Conservation (phyloP, 2,888 invertebrate genomes). For the Girardia tigrina region DNA sequence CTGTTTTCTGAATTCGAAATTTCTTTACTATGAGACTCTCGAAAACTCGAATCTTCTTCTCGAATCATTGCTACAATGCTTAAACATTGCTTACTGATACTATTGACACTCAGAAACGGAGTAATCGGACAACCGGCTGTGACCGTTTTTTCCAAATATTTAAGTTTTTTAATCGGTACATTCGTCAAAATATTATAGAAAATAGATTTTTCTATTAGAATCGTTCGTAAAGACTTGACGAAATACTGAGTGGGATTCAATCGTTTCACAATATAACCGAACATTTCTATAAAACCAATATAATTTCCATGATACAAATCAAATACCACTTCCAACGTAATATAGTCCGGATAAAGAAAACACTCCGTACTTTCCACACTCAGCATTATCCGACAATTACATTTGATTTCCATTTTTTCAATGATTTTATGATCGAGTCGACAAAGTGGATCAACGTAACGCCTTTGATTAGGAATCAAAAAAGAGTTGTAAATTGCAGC, state of each 20-base stretch:
- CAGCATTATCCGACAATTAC: neutral
- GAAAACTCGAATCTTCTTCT: neutral
- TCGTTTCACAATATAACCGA: neutral
- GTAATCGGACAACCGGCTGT: neutral
- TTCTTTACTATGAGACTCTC: neutral
- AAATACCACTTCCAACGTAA: neutral
- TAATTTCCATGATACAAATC: conserved; percentile 18
- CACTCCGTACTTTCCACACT: neutral
- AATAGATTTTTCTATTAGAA: neutral
- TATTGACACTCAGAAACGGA: neutral
- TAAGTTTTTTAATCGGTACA: neutral
- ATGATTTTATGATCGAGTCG: neutral
- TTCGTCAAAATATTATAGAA: neutral
- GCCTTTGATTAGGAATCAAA: neutral
- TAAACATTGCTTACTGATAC: neutral
- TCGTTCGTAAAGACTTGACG: neutral
- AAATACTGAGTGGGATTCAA: conserved; percentile 9
- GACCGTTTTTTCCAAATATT: conserved; percentile 1
- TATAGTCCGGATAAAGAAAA: neutral
- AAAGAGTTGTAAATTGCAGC: neutral
- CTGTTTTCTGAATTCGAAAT: neutral
- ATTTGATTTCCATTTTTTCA: neutral
- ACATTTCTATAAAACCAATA: conserved; percentile 1
- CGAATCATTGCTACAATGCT: neutral
- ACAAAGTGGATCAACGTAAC: neutral